Base-by-base conservation (phyloP, 2,888 invertebrate genomes). In the Tanypteryx hageni region DNA sequence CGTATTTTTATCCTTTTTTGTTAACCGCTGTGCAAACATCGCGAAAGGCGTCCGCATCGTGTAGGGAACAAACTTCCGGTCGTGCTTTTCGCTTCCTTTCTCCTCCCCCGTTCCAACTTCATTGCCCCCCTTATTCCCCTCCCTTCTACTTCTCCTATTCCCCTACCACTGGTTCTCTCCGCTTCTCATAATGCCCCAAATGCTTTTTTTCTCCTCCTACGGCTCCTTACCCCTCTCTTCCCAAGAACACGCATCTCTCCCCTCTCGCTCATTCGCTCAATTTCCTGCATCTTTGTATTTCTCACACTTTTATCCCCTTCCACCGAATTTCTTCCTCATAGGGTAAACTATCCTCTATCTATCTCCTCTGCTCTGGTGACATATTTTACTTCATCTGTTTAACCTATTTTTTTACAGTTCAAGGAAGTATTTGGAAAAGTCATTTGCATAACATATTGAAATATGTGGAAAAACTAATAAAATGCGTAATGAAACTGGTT, bases 1-100 rank as follows among this genome's bases (percentile, higher is more conserved):
- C 61, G 58, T 57, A 64, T 86, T 89, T 44, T 89, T 44, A 89
- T 89, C 64, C 89, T 11, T 89, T 89, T 89, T 89, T 68, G 16
- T 58, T 64, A 31, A 89, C 89, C 89, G 64, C 56, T 89, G 89
- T n/a, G 89, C 89, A 89, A 89, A 89, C 89, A 89, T 89, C 89
- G 89, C 89, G 89, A 89, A 89, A 64, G 89, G 89, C 89, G 89
- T 89, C 9, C 64, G 64, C 68, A n/a, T 89, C 64, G 86, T 86
- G 61, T 31, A 56, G 86, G 86, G 89, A 89, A 89, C 89, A 89
- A 89, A 89, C 89, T 89, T 89, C 89, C 89, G 89, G 89, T 44
- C 64, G 89, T 61, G 86, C 59, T 22, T 61, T 64, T 64, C 56
- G 61, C 27, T 61, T 31, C 13, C 44, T n/a, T 11, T 3, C 44